phyloP scores from a whole-genome alignment of 2,888 invertebrate species.

The Polydesmus complanatus region DNA sequence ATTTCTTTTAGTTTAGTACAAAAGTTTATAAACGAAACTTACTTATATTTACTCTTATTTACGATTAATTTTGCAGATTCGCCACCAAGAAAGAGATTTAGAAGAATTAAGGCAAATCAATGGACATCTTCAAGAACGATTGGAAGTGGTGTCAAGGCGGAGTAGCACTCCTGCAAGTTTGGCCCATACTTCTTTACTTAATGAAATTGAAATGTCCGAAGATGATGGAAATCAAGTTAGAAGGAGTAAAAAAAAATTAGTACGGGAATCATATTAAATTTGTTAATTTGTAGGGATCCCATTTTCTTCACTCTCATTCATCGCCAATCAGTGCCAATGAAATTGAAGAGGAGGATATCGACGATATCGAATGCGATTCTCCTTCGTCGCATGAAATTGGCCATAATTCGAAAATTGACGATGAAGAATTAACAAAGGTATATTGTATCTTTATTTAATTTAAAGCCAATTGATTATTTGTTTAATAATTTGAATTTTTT shows the following conservation, averaged over 20 bases:
- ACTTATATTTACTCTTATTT: background rate
- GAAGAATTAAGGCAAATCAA: constrained; percentile 58
- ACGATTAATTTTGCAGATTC: constrained; percentile 27
- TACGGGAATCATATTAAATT: background rate
- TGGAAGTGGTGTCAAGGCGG: constrained; percentile 44
- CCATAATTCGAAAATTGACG: background rate
- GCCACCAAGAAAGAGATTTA: constrained; percentile 41
- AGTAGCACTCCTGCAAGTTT: constrained; percentile 27
- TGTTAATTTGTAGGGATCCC: constrained; percentile 25
- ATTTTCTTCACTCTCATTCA: constrained; percentile 24
- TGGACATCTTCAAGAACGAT: constrained; percentile 51
- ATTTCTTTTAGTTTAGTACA: too few relatives aligned
- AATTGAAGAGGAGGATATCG: constrained; percentile 27
- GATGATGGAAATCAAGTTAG: constrained; percentile 38
- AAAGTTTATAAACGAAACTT: background rate
- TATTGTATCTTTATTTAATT: background rate
- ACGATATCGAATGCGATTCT: constrained; percentile 33
- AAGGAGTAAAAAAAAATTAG: background rate
- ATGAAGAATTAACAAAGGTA: constrained; percentile 6
- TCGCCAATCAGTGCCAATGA: constrained; percentile 21
- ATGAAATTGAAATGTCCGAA: constrained; percentile 61
- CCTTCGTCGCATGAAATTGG: background rate
- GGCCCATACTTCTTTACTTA: constrained; percentile 56
- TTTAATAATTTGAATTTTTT: background rate
- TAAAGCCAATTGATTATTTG: too few relatives aligned